Base-by-base conservation (phyloP, 2,888 invertebrate species). In the Eristalis tenax region DNA sequence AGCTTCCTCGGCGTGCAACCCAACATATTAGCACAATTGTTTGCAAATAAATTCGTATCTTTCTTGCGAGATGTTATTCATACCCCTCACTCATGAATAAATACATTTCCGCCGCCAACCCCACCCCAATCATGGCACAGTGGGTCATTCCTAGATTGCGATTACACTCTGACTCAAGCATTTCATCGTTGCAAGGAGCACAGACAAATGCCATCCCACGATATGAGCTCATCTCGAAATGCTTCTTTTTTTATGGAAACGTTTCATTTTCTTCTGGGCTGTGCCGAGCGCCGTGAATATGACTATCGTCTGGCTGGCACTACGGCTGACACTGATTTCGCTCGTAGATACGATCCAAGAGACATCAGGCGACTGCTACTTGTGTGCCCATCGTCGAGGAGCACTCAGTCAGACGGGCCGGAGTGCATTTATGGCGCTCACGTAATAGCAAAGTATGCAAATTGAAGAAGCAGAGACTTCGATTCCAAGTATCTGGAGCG, bases 391-490 rank as follows among this genome's bases (percentile, higher is more conserved):
- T 13, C 38, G 38, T 38, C 38, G 38, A 8, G 18, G 18, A 18
- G 18, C 50, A 50, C 18, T 18, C 50, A 18, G 50, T 26, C n/a
- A 78, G 28, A 40, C 43, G 57, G 26, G 26, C 65, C 28, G 35
- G 35, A 59, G 66, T 64, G 68, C 69, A 75, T 64, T 70, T 81
- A 70, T 80, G 84, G 75, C 50, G 66, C 80, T 84, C 84, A 84
- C 84, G 84, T 84, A 84, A 79, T 80, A 65, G 40, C 50, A 57
- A 61, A 75, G 50, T 69, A 76, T 80, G 74, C 66, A 80, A 76
- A 84, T 76, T 80, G n/a, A n/a, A 66, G 69, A 80, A 66, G 61
- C n/a, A 50, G 18, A 66, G 57, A 76, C 70, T 81, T 50, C 74
- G 78, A 75, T 65, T 82, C 81, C 64, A 38, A 71, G 82, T 66